A percentile compares a stretch with the other conserved stretches of the same genome.
phyloP scores from a whole-genome alignment of 2,797 vertebrate species.

The Moxostoma hubbsi region DNA sequence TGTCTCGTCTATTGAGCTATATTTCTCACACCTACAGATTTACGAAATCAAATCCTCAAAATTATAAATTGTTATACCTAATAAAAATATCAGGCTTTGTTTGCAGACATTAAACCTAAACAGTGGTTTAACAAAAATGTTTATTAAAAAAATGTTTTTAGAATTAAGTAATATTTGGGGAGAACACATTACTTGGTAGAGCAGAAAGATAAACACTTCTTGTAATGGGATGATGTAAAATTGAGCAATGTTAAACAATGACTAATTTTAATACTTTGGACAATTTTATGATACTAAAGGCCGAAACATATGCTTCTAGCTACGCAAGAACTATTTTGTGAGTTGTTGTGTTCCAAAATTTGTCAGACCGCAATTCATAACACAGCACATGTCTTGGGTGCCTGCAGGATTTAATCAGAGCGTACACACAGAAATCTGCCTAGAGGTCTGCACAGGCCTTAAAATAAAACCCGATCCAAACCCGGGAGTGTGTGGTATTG shows the following conservation, averaged over 20 bases:
- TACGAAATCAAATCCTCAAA: constrained; percentile 30
- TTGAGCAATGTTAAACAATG: constrained; percentile 4
- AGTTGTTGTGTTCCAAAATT: too few relatives aligned
- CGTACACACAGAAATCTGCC: too few relatives aligned
- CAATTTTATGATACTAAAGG: neutral
- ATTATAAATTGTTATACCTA: neutral
- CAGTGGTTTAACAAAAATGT: neutral
- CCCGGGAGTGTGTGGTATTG: too few relatives aligned
- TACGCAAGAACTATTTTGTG: too few relatives aligned
- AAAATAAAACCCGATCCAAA: too few relatives aligned
- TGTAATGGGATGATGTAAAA: constrained; percentile 20
- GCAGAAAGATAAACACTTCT: neutral
- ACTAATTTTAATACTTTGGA: neutral
- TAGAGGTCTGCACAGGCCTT: too few relatives aligned
- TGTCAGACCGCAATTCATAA: too few relatives aligned
- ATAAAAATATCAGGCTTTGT: constrained; percentile 1
- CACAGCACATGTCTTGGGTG: too few relatives aligned
- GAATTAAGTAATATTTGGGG: constrained; percentile 13
- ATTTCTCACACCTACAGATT: constrained; percentile 66
- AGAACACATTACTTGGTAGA: neutral
- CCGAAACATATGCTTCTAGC: neutral
- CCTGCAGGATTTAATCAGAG: too few relatives aligned
- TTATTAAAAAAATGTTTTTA: constrained; percentile 26
- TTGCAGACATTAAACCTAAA: constrained; percentile 15
- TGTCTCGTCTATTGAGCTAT: neutral